Base-by-base conservation (phyloP, 2,888 invertebrate genomes). In the Pseudococcus longispinus region DNA sequence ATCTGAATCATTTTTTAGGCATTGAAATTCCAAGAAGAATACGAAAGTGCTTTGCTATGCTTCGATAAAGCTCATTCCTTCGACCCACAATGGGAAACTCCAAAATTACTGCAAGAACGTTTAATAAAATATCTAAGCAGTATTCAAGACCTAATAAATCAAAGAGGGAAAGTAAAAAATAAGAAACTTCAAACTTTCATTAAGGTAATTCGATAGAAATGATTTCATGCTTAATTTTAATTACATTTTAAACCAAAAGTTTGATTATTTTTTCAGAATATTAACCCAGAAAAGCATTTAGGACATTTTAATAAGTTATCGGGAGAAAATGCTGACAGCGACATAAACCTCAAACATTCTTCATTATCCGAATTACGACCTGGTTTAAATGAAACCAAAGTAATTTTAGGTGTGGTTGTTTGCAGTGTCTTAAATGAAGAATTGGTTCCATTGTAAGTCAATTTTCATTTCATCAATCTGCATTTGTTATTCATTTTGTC, bases 21-120 rank as follows among this genome's bases (percentile, higher is more conserved):
- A 0, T 91, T 95, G 84, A 95, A 94, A 90, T 96, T 95, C 90
- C 94, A 95, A 90, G 96, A 96, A 91, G 93, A 94, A 87, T 97
- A 94, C 90, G 91, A 93, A 88, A 91, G 93, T 89, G 95, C 96
- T 0, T 90, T 96, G 80, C 92, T 94, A 87, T 94, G 94, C 51
- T 95, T 96, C 89, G 91, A 92, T 84, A 91, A 92, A 89, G 94
- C 96, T 0, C 92, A 93, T 60, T 91, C 92, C 2, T 92, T 96
- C 87, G 96, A 96, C 91, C 96, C 96, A 0, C 92, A 93, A 0
- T 97, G 96, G 96, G 92, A 92, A 87, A 92, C 93, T 1, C 94
- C 96, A 0, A 91, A 91, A 88, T 91, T 91, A 0, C 94, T 95
- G 90, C 92, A 93, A 87, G 91, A 92, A 26, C 92, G 93, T 83